Evolutionary conservation across 2,797 vertebrate species (phyloP).

Genomic region (Podarcis siculus): DNA sequence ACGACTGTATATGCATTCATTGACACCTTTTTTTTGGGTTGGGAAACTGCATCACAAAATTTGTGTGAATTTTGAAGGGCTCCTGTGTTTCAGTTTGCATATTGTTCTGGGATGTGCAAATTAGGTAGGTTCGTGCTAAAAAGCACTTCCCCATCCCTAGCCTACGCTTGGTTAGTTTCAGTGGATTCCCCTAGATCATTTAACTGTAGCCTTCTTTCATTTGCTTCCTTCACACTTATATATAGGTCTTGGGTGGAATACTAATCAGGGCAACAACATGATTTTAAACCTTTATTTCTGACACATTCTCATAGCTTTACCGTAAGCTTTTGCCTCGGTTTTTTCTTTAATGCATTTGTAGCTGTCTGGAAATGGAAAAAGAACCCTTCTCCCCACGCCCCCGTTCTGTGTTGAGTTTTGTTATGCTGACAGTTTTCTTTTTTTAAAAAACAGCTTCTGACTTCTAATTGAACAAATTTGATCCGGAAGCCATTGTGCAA

Average conservation of each 20-base stretch:
- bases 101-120: no score
- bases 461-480: slow-evolving; percentile 45
- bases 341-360: not conserved
- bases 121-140: no score
- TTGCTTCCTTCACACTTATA: not conserved
- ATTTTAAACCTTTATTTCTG: not conserved
- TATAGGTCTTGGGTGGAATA: not conserved
- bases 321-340: not conserved
- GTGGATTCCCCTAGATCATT: not conserved
- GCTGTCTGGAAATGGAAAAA: not conserved
- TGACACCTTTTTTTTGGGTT: no score
- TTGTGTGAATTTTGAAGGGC: no score
- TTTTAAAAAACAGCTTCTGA: not conserved
- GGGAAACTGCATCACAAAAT: no score
- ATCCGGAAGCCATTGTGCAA: slow-evolving; percentile 55
- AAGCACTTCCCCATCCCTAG: no score
- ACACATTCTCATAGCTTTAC: not conserved
- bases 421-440: not conserved
- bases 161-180: not conserved
- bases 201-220: not conserved
- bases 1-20: no score
- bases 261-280: not conserved
- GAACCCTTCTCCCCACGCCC: not conserved
- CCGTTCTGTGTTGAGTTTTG: not conserved
- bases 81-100: no score